Percentiles rank a stretch among this genome's conserved stretches.
These are phyloP conservation scores for Acrossocheilus wenchowensis DNA, from an alignment of 2,797 vertebrate genomes.

Conservation along the genomic window DNA sequence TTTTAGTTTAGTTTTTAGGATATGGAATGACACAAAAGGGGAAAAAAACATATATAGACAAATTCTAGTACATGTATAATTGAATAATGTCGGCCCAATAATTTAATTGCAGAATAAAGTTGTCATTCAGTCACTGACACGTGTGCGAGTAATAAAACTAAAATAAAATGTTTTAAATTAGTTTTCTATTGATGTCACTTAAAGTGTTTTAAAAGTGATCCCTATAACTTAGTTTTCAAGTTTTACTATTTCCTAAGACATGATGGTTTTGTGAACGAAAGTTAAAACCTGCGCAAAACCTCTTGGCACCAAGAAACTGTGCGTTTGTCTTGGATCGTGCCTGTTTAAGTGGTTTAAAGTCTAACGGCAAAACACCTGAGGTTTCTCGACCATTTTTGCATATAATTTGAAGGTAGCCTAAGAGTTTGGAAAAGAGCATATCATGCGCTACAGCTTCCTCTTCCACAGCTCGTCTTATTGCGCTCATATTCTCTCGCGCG, in stretches of 20 bases:
- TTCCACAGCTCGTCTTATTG: conserved; percentile 1
- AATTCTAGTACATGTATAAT: background rate
- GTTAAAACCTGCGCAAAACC: conserved; percentile 56
- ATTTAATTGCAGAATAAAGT: background rate
- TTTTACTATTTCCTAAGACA: background rate
- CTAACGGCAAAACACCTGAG: background rate
- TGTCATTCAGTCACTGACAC: background rate
- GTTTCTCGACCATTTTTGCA: background rate
- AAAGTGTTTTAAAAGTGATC: background rate
- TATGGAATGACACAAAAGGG: background rate
- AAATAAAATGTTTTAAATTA: background rate
- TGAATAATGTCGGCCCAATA: background rate
- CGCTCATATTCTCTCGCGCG: conserved; percentile 3
- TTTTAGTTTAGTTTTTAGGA: background rate
- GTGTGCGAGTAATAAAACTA: background rate
- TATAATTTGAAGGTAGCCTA: background rate
- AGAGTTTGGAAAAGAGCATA: background rate
- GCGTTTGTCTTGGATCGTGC: background rate
- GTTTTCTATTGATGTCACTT: background rate
- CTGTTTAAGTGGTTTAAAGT: conserved; percentile 9
- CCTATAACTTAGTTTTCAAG: background rate
- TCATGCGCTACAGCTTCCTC: conserved; percentile 13
- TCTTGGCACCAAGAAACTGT: conserved; percentile 13
- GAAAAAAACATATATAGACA: background rate
- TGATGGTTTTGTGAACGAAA: conserved; percentile 55